Conservation (phyloP, 1,140 invertebrate genomes). For the Patella vulgata region DNA sequence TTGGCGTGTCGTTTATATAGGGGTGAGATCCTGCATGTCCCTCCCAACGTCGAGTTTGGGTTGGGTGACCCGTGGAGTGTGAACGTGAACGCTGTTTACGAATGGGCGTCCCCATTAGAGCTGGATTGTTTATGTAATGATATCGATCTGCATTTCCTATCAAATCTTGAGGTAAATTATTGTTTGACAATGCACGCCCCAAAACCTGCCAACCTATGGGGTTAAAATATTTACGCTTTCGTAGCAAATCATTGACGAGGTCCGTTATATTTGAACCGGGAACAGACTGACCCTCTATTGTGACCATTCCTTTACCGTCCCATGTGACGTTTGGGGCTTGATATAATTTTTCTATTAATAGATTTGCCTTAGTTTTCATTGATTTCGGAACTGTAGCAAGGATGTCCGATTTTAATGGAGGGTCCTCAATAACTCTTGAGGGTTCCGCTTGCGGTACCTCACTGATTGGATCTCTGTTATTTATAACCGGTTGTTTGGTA, state of each 20-base stretch:
- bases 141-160: too few relatives aligned
- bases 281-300: not conserved
- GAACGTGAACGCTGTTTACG: slow-evolving; percentile 6
- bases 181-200: not conserved
- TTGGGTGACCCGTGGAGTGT: not conserved
- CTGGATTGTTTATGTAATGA: too few relatives aligned
- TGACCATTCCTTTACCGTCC: slow-evolving; percentile 9
- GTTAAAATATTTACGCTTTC: slow-evolving; percentile 1
- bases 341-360: slow-evolving; percentile 2
- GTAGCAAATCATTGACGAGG: slow-evolving; percentile 2
- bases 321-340: not conserved
- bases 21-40: not conserved
- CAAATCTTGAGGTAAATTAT: slow-evolving; percentile 4
- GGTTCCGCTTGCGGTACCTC: not conserved
- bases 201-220: slow-evolving; percentile 1
- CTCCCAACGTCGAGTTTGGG: not conserved
- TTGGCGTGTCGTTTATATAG: too few relatives aligned
- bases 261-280: slow-evolving; percentile 9
- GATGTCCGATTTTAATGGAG: not conserved
- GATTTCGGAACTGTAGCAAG: slow-evolving; percentile 11
- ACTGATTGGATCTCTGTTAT: not conserved
- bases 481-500: too few relatives aligned
- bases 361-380: slow-evolving; percentile 9
- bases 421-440: not conserved
- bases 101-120: too few relatives aligned